Conservation (phyloP, 2,797 vertebrate genomes). For the Muscicapa comitata region DNA sequence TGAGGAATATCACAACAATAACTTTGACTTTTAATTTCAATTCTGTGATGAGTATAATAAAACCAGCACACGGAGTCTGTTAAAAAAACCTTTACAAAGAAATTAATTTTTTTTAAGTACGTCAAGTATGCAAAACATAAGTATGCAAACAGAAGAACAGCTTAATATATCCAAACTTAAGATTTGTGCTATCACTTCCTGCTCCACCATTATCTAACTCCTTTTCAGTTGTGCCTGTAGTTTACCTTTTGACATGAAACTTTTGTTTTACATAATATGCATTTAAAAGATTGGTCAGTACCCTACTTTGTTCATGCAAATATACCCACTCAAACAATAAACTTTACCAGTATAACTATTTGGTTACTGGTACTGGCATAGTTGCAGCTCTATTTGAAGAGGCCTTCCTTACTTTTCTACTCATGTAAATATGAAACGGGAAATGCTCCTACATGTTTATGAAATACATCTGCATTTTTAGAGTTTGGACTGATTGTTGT, state of each 20-base stretch:
- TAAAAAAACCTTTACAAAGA: not conserved
- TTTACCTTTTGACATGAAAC: not conserved
- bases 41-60: not conserved
- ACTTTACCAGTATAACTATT: not conserved
- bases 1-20: not conserved
- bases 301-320: not conserved
- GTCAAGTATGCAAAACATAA: not conserved
- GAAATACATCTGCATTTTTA: not conserved
- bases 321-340: not conserved
- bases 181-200: not conserved
- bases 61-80: not conserved
- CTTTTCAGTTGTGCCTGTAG: not conserved
- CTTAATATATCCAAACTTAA: not conserved
- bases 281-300: not conserved
- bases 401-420: not conserved
- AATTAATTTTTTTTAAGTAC: not conserved
- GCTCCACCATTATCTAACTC: not conserved
- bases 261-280: not conserved
- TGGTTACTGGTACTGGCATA: not conserved
- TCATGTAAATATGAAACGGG: accelerated
- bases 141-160: not conserved
- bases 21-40: not conserved
- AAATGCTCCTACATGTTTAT: not conserved
- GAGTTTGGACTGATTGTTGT: not conserved
- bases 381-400: not conserved